Evolutionary conservation across 2,797 vertebrate genomes (phyloP).

Genomic region (Sardinella longiceps): DNA sequence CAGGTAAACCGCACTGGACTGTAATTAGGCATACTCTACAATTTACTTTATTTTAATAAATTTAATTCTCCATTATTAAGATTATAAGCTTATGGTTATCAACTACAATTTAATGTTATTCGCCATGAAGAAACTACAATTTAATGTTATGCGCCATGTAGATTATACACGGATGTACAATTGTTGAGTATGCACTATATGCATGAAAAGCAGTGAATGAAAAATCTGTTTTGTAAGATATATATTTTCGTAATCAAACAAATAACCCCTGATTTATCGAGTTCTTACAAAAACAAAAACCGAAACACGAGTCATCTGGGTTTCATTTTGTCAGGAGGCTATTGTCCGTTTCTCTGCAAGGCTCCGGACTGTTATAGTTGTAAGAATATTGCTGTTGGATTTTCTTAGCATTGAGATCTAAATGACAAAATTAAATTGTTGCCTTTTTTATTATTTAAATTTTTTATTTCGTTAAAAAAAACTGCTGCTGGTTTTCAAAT

Average conservation of each 20-base stretch:
- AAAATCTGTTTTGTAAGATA: neutral
- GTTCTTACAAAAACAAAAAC: neutral
- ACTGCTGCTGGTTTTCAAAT: no score
- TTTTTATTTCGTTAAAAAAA: no score
- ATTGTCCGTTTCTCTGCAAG: no score
- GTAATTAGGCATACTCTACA: neutral
- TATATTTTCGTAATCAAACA: neutral
- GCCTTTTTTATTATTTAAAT: no score
- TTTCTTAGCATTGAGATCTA: no score
- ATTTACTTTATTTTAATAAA: neutral
- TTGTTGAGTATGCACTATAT: neutral
- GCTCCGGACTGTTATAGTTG: no score
- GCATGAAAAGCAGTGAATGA: neutral
- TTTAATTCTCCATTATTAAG: no score
- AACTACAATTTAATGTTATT: neutral
- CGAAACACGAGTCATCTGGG: neutral
- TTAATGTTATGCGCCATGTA: neutral
- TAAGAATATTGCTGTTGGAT: no score
- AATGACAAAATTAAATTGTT: no score
- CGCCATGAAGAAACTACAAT: neutral
- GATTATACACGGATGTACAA: neutral
- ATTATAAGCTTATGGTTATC: no score
- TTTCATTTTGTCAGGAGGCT: neutral
- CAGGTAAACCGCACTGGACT: constrained; percentile 72
- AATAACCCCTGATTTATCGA: neutral